Evolutionary conservation across 2,888 invertebrate species (phyloP), one percentile per base, ranked within the genome.

Genomic region (Acrobasis repandana): DNA sequence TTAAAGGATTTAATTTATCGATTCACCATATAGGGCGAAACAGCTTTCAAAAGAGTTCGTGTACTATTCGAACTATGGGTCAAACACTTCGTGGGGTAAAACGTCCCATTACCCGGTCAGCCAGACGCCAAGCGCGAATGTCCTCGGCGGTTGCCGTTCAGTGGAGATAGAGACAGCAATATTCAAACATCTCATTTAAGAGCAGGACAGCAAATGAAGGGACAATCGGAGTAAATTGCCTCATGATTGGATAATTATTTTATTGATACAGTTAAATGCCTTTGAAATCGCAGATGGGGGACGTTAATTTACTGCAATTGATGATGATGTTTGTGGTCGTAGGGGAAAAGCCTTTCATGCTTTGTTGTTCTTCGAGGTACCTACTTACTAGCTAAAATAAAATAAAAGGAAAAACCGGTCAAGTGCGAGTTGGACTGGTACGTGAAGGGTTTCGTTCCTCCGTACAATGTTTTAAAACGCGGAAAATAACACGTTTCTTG

Each of bases 221-320:
- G 80, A 83, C 86, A 85, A 85, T 81, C 83, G 76, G 72, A 85
- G 85, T 85, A 86, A 90, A 90, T 90, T 90, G 89, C 79, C 77
- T 74, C 83, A 88, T 87, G 90, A 91, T 91, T 91, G 91, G 91
- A 88, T 90, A 91, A 91, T 91, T 90, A 88, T 89, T 90, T 88
- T 90, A 90, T 90, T 90, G 90, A 88, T 87, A 87, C 82, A 83
- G 81, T 83, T 86, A 86, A 89, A 85, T 80, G 81, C 74, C 73
- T 79, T 84, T 82, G 80, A 80, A 79, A 73, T 76, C 71, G 78
- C 69, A 66, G 66, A 71, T 70, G 73, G 75, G 78, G 78, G 77
- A 50, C 34, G 65, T 43, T 73, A 70, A 78, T 81, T 80, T 76
- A 34, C 28, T 46, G 47, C 51, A 62, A 62, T 56, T 50, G 48